Evolutionary conservation across 1,140 invertebrate species (phyloP).

Genomic region (Zaprionus taronus): DNA sequence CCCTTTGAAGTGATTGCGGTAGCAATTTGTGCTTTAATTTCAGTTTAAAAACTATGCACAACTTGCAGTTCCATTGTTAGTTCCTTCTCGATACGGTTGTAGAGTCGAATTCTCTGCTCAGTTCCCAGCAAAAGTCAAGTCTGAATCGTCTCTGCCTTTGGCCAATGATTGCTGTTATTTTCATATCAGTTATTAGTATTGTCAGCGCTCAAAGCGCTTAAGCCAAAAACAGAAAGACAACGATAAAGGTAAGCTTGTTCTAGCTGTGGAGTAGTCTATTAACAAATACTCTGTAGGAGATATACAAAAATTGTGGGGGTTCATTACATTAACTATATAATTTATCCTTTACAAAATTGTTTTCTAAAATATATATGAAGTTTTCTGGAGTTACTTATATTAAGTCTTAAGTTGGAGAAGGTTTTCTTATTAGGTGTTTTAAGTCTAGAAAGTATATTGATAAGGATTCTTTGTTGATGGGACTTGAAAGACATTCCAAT

Average conservation of each 20-base stretch:
- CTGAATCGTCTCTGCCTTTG: background rate
- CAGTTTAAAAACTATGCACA: conserved; percentile 81
- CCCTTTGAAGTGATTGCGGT: conserved; percentile 77
- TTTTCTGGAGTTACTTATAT: too few species aligned
- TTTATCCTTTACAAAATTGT: too few species aligned
- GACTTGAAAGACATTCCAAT: too few species aligned
- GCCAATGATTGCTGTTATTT: conserved; percentile 55
- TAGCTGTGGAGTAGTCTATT: background rate
- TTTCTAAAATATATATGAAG: too few species aligned
- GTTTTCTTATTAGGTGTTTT: too few species aligned
- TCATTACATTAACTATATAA: too few species aligned
- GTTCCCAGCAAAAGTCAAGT: conserved; percentile 21
- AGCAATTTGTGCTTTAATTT: conserved; percentile 83
- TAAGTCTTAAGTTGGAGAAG: too few species aligned
- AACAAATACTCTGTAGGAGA: background rate
- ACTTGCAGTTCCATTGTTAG: conserved; percentile 62
- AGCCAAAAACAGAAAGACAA: conserved; percentile 24
- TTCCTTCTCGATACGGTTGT: background rate
- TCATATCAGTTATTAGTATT: conserved; percentile 55
- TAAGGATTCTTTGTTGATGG: too few species aligned
- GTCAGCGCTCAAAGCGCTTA: conserved; percentile 48
- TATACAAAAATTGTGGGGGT: background rate
- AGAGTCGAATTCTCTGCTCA: background rate
- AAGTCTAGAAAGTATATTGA: too few species aligned
- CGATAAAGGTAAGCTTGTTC: background rate